Base-by-base conservation (phyloP, 1,140 invertebrate genomes). In the Leptopilina clavipes region DNA sequence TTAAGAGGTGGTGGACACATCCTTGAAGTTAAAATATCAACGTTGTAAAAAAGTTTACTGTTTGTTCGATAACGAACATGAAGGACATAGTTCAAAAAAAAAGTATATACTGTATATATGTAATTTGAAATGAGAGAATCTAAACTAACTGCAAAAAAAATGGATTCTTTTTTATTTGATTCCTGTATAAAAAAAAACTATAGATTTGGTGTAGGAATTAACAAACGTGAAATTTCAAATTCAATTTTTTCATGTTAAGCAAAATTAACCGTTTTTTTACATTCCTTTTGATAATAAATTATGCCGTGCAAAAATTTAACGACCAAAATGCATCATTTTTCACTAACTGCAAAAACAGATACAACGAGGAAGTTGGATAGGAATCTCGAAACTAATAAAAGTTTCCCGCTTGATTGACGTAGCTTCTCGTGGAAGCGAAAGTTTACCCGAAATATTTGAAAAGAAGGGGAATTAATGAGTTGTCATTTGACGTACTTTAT, bases 371-470 rank as follows among this genome's bases (percentile, higher is more conserved):
- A 56, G 48, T 54, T 3, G 37, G 37, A 73, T 14, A 7, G 37
- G 22, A 52, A 54, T 25, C 25, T 56, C 1, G 52, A 73, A 73
- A 56, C 40, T 56, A 73, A 73, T 73, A 73, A 44, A 73, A 73
- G 45, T 19, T 73, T 17, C 19, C 10, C 18, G 52, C 44, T 73
- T 44, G 52, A 56, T 17, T 56, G 72, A 59, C 12, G 11, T 48
- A 17, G 12, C 5, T 14, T 73, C 17, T 18, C 11, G 45, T 14
- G 11, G 2, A n/a, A 40, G 11, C 11, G 56, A 19, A 59, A 25
- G 9, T 59, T 59, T 59, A 19, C 19, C 5, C 12, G 56, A 14
- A 22, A 25, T 31, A 25, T 5, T 59, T 5, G 19, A 25, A 19
- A 5, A 59, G 3, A 12, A 31, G 1, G 19, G 22, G 9, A 56